These are phyloP conservation scores for Lutjanus campechanus DNA, from an alignment of 2,797 vertebrate species.

Conservation along the genomic window DNA sequence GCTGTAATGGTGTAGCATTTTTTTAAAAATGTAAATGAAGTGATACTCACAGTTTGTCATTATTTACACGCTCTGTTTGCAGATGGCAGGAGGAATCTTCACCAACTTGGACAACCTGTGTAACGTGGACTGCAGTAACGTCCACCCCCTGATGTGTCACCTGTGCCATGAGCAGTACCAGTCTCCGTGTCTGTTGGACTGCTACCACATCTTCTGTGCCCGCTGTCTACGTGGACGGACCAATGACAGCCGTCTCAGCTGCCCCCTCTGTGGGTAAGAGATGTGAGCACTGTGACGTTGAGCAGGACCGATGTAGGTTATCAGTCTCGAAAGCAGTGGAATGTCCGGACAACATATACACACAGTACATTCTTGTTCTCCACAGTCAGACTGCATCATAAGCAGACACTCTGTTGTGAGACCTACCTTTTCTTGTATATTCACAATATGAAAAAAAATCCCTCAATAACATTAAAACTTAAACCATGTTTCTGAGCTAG, in stretches of 20 bases:
- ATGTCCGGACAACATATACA: not conserved
- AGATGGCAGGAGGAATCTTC: conserved; percentile 93
- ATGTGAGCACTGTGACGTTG: conserved; percentile 28
- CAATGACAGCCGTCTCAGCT: conserved; percentile 86
- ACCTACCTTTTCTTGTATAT: not conserved
- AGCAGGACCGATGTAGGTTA: not conserved
- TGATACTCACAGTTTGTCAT: conserved; percentile 14
- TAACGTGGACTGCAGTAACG: conserved; percentile 84
- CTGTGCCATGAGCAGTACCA: conserved; percentile 92
- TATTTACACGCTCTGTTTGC: conserved; percentile 25
- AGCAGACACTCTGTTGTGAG: not conserved
- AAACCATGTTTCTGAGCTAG: not conserved
- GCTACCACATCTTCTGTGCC: conserved; percentile 94
- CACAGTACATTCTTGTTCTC: not conserved
- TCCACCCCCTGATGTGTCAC: conserved; percentile 92
- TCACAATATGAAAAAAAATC: not conserved
- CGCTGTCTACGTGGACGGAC: conserved; percentile 90
- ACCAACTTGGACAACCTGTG: conserved; percentile 83
- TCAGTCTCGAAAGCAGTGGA: not conserved
- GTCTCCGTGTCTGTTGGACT: conserved; percentile 93
- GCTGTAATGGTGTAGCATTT: conserved; percentile 10
- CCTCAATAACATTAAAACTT: not conserved
- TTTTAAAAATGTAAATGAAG: not conserved
- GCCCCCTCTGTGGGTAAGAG: conserved; percentile 94
- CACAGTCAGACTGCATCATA: not conserved